Percentiles rank a stretch among this genome's conserved stretches.
Evolutionary conservation across 1,140 invertebrate species (phyloP).

Genomic region (Drosophila oshimai): DNA sequence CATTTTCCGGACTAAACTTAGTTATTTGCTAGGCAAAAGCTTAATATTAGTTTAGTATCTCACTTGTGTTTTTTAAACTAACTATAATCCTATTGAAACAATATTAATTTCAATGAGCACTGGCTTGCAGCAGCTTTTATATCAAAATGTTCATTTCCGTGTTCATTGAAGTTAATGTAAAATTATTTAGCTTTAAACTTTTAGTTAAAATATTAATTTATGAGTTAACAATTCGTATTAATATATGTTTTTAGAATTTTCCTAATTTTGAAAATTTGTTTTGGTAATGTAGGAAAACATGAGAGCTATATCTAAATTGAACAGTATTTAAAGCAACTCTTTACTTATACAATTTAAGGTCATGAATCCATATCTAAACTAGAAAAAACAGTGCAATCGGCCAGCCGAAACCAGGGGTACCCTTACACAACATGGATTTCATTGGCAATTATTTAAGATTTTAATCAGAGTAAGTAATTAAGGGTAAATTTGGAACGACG

Average conservation of each 20-base stretch:
- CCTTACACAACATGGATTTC: slow-evolving; percentile 7
- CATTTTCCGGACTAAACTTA: slow-evolving; percentile 31
- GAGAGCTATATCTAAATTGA: slow-evolving; percentile 15
- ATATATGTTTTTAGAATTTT: background rate
- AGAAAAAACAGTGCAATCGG: slow-evolving; percentile 22
- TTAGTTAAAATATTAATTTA: slow-evolving; percentile 9
- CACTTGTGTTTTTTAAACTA: slow-evolving; percentile 42
- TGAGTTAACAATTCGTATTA: slow-evolving; percentile 23
- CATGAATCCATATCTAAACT: slow-evolving; percentile 7
- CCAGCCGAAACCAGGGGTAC: slow-evolving; percentile 8
- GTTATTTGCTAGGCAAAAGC: slow-evolving; percentile 50
- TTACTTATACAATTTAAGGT: slow-evolving; percentile 18
- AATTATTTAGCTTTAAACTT: slow-evolving; percentile 17
- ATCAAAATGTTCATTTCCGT: slow-evolving; percentile 6
- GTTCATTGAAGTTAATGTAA: background rate
- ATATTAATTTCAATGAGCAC: slow-evolving; percentile 16
- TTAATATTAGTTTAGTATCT: slow-evolving; percentile 29
- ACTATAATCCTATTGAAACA: slow-evolving; percentile 43
- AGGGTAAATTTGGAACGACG: slow-evolving; percentile 22
- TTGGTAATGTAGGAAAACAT: slow-evolving; percentile 21
- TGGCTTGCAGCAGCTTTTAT: slow-evolving; percentile 1
- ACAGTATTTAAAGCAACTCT: slow-evolving; percentile 29
- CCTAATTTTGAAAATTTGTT: background rate
- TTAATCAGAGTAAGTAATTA: slow-evolving; percentile 17
- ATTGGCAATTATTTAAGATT: slow-evolving; percentile 25